phyloP scores from a whole-genome alignment of 1,140 invertebrate species.

The Hylaeus volcanicus region DNA sequence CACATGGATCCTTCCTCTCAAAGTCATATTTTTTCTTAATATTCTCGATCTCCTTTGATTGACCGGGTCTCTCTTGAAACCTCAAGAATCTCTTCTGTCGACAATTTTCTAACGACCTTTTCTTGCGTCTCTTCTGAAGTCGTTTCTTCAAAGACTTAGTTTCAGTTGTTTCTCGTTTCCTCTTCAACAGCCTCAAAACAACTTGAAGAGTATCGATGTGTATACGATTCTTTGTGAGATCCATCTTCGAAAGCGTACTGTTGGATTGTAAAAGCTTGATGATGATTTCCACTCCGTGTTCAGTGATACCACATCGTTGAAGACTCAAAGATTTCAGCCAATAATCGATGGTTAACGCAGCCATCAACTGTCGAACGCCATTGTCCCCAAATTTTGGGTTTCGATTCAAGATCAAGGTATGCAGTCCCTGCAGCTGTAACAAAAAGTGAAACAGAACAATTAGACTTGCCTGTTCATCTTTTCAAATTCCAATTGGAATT shows the following conservation, averaged over 20 bases:
- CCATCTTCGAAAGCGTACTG: constrained; percentile 36
- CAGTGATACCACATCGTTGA: constrained; percentile 53
- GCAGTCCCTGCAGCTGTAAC: constrained; percentile 54
- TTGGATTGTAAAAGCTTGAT: constrained; percentile 50
- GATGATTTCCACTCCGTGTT: constrained; percentile 43
- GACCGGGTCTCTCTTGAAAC: neutral
- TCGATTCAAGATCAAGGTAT: constrained; percentile 48
- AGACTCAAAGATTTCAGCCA: constrained; percentile 56
- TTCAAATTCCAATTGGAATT: too few species aligned
- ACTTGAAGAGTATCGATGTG: constrained; percentile 38
- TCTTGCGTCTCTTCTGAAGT: neutral
- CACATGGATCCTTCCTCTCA: neutral
- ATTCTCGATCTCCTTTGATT: neutral
- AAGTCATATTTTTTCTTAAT: neutral
- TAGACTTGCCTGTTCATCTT: too few species aligned
- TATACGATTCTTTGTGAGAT: constrained; percentile 55
- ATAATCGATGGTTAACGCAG: constrained; percentile 47
- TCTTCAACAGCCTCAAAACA: constrained; percentile 43
- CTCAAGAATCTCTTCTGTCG: neutral
- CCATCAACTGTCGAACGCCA: constrained; percentile 39
- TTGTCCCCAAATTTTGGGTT: constrained; percentile 55
- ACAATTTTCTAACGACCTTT: neutral
- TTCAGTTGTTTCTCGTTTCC: constrained; percentile 27
- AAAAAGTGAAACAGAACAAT: neutral
- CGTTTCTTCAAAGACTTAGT: constrained; percentile 30